These are phyloP conservation scores for Polietes domitor DNA, from an alignment of 2,888 invertebrate genomes.

Conservation along the genomic window DNA sequence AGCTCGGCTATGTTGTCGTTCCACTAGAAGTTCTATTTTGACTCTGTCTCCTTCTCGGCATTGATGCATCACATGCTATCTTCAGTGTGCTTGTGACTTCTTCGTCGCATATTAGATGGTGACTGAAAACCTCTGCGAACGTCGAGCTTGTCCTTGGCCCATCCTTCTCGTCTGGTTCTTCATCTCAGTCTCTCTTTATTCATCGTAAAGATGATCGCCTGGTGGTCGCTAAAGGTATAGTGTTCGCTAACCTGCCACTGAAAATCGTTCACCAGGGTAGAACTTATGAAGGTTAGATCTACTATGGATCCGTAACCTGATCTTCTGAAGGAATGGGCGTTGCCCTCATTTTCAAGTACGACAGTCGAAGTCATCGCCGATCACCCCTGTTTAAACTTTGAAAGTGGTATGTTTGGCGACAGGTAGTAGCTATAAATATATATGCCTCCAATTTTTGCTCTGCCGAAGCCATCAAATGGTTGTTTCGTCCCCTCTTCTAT, in stretches of 20 bases:
- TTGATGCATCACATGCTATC: no score
- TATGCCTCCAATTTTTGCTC: background rate
- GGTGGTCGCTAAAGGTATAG: background rate
- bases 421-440: no score
- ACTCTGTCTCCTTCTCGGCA: no score
- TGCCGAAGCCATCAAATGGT: background rate
- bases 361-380: no score
- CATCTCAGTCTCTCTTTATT: background rate
- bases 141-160: background rate
- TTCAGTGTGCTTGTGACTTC: background rate
- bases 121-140: background rate
- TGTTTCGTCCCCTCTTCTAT: background rate
- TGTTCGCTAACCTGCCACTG: background rate
- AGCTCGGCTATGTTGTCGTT: background rate
- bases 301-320: background rate
- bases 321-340: background rate
- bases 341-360: no score
- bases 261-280: background rate
- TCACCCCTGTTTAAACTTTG: no score
- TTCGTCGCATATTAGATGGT: background rate
- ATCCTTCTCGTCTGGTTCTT: background rate
- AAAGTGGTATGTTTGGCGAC: no score
- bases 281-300: background rate
- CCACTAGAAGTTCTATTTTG: background rate
- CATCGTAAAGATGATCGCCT: background rate